Base-by-base conservation (phyloP, 2,797 vertebrate species). In the Agapornis canus region DNA sequence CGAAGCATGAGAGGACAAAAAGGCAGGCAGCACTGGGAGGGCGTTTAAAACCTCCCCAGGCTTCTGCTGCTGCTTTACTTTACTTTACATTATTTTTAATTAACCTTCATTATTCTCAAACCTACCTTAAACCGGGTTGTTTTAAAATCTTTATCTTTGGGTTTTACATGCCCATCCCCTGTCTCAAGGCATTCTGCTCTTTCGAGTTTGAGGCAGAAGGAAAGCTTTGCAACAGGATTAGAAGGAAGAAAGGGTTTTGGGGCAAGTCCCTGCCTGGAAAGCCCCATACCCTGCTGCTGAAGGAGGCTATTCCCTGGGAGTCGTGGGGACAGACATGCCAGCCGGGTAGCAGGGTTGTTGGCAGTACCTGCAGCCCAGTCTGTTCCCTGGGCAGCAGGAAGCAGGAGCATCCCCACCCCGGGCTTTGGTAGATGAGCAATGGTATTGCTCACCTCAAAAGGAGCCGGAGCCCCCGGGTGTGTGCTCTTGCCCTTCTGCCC, bases 401-500 rank as follows among this genome's bases (percentile, higher is more conserved):
- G 48, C 79, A 87, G 84, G n/a, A 81, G 57, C 84, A 86, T 92
- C 89, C 92, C 86, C 83, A 79, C 40, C 83, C 71, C 1, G 0
- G 60, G 80, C 59, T 82, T 61, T 0, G 0, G 37, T 1, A 2
- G 83, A 49, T 96, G 96, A 96, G 94, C 95, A 87, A 94, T 31
- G 52, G 29, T 4, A 1, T 94, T 93, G 87, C 89, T 96, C 96
- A 96, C 69, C 89, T 68, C 61, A 45, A 65, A 94, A 94, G 69
- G 92, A 96, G 87, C 85, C 0, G 0, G 29, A 75, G 76, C 79
- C 91, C 3, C 1, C 76, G 91, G 4, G 4, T 52, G 37, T 9
- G 2, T 45, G 71, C 84, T 86, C 68, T 65, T 29, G 14, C 57
- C 48, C 20, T 21, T 70, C 32, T 26, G 3, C 89, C 75, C 89